Evolutionary conservation across 2,888 invertebrate species (phyloP).

Genomic region (Cerceris ruficornis): DNA sequence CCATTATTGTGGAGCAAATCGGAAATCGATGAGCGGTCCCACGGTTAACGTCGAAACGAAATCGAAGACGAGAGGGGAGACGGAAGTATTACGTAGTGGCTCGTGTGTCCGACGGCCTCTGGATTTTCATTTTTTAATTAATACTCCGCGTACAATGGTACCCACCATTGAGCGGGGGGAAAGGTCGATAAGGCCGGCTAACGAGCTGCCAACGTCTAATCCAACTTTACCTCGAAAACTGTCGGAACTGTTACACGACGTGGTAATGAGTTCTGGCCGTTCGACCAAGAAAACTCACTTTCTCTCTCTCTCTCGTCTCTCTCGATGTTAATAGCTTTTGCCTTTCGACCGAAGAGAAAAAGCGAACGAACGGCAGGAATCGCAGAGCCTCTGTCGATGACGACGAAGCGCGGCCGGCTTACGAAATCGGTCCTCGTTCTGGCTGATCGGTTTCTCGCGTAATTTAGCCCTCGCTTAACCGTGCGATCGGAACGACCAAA

Average conservation of each 20-base stretch:
- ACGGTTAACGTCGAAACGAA: constrained; percentile 19
- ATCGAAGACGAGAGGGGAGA: constrained; percentile 4
- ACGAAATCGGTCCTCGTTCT: constrained; percentile 1
- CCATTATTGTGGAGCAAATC: constrained; percentile 54
- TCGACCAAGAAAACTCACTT: constrained; percentile 45
- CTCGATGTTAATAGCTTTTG: constrained; percentile 64
- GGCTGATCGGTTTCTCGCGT: not conserved
- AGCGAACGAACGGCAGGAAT: constrained; percentile 14
- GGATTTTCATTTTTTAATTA: constrained; percentile 66
- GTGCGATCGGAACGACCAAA: constrained; percentile 25
- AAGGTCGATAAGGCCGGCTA: constrained; percentile 60
- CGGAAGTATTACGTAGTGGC: constrained; percentile 40
- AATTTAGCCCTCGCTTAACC: constrained; percentile 35
- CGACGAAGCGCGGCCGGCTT: constrained; percentile 11
- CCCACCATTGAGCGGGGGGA: not conserved
- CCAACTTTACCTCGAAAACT: constrained; percentile 65
- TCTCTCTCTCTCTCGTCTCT: not conserved
- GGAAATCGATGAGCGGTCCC: constrained; percentile 63
- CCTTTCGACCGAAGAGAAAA: constrained; percentile 39
- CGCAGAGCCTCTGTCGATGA: constrained; percentile 10
- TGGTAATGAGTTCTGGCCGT: constrained; percentile 64
- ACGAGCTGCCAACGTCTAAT: constrained; percentile 68
- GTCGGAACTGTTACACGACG: constrained; percentile 64
- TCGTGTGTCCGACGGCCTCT: constrained; percentile 47
- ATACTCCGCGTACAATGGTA: constrained; percentile 54